These are phyloP conservation scores for Chelonia mydas DNA, from an alignment of 2,797 vertebrate genomes.

Conservation along the genomic window DNA sequence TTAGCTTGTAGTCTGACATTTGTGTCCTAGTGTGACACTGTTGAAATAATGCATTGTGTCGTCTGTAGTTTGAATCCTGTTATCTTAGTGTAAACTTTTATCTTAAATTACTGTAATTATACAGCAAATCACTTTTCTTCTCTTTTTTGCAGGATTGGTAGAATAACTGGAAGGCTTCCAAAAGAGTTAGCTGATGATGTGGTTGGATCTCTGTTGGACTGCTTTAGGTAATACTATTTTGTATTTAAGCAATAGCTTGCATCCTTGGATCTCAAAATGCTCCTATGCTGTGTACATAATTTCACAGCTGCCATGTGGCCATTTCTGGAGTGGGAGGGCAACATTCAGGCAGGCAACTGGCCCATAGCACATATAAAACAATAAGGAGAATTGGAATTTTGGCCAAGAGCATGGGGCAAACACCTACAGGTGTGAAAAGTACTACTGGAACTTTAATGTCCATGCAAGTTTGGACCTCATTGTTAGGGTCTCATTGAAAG, in stretches of 20 bases:
- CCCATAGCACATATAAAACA: neutral
- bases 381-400: neutral
- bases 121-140: neutral
- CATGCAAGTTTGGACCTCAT: neutral
- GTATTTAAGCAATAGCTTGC: neutral
- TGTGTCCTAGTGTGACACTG: neutral
- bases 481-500: neutral
- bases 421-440: neutral
- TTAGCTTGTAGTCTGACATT: neutral
- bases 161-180: constrained; percentile 94
- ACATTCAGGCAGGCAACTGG: neutral
- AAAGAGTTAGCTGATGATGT: constrained; percentile 95
- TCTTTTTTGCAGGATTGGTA: constrained; percentile 86
- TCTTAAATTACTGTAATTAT: neutral
- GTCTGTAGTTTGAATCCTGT: neutral
- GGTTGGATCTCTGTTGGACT: constrained; percentile 94
- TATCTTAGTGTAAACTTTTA: neutral
- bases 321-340: neutral
- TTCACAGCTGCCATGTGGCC: neutral
- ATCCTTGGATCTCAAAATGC: neutral
- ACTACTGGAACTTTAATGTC: neutral
- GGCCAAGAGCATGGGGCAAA: neutral
- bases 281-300: accelerated
- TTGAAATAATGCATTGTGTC: neutral
- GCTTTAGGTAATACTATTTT: constrained; percentile 87